phyloP scores from a whole-genome alignment of 2,113 vertebrate genomes.

The Hypanus sabinus region DNA sequence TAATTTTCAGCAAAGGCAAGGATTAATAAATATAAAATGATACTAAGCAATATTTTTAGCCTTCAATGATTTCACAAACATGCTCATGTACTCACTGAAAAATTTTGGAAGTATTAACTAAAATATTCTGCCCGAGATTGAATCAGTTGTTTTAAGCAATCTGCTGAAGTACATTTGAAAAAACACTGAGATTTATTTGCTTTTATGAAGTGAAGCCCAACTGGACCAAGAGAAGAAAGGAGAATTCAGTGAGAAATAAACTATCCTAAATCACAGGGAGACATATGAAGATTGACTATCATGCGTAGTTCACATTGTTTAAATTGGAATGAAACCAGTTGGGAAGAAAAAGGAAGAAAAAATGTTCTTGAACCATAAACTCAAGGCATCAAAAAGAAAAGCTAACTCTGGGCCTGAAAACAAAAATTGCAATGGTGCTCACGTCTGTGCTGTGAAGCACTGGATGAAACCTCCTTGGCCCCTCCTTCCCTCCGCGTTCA shows the following conservation, averaged over 20 bases:
- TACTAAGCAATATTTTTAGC: background rate
- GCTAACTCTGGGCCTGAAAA: background rate
- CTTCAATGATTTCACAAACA: background rate
- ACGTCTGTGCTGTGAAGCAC: background rate
- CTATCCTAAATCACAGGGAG: background rate
- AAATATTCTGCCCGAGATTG: background rate
- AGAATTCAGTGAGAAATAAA: background rate
- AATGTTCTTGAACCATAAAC: background rate
- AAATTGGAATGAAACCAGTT: conserved; percentile 8
- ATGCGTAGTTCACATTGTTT: background rate
- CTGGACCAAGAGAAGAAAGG: background rate
- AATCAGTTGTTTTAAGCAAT: background rate
- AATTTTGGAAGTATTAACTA: background rate
- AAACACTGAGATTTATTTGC: background rate
- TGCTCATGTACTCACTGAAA: background rate
- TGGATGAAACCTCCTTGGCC: background rate
- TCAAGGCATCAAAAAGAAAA: background rate
- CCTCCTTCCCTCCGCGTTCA: background rate
- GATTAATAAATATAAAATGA: background rate
- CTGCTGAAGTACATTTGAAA: background rate
- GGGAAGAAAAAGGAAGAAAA: background rate
- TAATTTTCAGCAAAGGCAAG: background rate
- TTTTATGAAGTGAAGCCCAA: background rate
- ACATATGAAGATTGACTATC: background rate
- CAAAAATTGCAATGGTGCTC: background rate